Conservation (phyloP, 53 echinoderm and acorn worm species). For the Luidia sarsii region DNA sequence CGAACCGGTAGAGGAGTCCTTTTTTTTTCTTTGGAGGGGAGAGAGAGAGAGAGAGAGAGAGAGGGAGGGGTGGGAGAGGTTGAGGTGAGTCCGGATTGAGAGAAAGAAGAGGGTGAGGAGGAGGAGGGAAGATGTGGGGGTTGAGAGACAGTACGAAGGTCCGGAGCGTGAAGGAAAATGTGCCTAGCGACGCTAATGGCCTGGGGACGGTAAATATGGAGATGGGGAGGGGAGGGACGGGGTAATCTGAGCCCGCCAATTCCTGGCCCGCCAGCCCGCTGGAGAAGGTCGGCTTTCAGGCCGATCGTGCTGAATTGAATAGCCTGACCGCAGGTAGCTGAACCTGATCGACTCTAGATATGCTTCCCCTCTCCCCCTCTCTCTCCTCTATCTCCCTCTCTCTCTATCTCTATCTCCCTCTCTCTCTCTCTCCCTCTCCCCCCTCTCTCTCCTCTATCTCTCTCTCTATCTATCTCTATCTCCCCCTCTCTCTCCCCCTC, state of each 20-base stretch:
- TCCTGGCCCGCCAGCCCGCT: constrained; percentile 33
- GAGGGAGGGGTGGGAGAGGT: constrained; percentile 5
- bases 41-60: not conserved
- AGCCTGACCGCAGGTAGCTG: constrained; percentile 48
- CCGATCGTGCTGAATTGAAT: constrained; percentile 56
- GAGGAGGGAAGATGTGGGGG: not conserved
- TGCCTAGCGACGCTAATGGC: constrained; percentile 63
- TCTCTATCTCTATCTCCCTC: no score
- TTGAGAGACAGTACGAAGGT: no score
- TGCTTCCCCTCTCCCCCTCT: not conserved
- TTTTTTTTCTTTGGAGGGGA: not conserved
- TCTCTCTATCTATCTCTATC: no score
- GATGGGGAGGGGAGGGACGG: no score
- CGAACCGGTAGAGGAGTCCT: constrained; percentile 31
- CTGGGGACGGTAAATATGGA: constrained; percentile 64
- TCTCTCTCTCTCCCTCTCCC: not conserved
- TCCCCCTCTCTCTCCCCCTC: not conserved
- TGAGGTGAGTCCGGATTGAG: not conserved
- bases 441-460: no score
- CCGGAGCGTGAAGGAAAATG: constrained; percentile 38
- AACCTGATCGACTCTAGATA: constrained; percentile 35
- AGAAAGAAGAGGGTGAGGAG: not conserved
- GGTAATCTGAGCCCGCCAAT: constrained; percentile 56
- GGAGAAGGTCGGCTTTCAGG: constrained; percentile 52
- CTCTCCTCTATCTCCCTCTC: no score